These are phyloP conservation scores for Leptinotarsa juncta DNA, from an alignment of 2,888 invertebrate genomes.

Conservation along the genomic window DNA sequence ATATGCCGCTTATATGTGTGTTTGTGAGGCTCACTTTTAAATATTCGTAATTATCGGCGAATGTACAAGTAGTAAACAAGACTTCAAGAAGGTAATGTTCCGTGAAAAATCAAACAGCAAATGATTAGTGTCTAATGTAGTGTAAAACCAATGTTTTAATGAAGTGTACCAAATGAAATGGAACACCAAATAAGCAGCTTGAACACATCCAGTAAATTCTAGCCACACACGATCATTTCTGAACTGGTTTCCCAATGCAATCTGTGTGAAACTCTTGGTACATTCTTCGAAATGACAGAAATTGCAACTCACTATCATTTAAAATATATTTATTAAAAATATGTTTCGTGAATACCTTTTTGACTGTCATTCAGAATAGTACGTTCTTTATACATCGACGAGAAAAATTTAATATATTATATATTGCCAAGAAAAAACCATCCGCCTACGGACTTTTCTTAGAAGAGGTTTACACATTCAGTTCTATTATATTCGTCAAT, in stretches of 20 bases:
- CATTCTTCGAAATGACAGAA: too few species aligned
- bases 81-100: neutral
- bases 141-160: constrained; percentile 10
- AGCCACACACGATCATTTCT: constrained; percentile 14
- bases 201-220: neutral
- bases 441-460: too few species aligned
- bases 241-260: neutral
- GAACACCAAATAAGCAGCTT: constrained; percentile 3
- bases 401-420: too few species aligned
- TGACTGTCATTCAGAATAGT: too few species aligned
- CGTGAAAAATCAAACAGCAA: constrained; percentile 4
- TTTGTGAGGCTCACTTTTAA: neutral
- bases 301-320: too few species aligned
- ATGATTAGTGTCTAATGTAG: neutral
- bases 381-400: too few species aligned
- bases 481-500: too few species aligned
- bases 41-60: neutral
- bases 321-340: too few species aligned
- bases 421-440: too few species aligned
- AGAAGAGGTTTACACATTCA: too few species aligned
- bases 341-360: too few species aligned
- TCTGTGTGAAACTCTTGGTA: neutral
- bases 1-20: too few species aligned
- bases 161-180: constrained; percentile 8
- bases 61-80: neutral